Percentiles rank a stretch among this genome's conserved stretches.
phyloP scores from a whole-genome alignment of 2,113 vertebrate species.

The Actinemys pallida region DNA sequence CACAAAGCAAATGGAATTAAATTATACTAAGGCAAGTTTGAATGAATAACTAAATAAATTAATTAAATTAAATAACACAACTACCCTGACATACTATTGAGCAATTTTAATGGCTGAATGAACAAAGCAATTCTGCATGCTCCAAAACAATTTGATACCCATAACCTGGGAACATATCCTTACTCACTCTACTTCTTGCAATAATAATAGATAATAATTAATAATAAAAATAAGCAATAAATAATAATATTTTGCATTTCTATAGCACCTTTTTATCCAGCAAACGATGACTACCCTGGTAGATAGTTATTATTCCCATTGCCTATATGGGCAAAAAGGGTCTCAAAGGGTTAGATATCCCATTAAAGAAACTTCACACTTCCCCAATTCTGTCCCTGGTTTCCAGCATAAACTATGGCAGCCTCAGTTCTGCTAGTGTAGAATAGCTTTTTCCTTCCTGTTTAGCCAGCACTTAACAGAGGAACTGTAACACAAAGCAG shows the following conservation, averaged over 20 bases:
- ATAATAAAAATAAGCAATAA: not conserved
- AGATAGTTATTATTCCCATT: not conserved
- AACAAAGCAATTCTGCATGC: not conserved
- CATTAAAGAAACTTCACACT: not conserved
- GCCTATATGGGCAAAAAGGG: not conserved
- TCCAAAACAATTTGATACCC: not conserved
- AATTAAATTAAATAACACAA: not conserved
- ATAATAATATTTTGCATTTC: not conserved
- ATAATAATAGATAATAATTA: not conserved
- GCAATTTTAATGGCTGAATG: not conserved
- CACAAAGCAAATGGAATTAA: conserved; percentile 1
- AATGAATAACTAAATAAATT: not conserved
- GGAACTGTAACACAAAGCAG: not conserved
- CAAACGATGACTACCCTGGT: not conserved
- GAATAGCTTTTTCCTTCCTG: not conserved
- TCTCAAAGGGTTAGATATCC: not conserved
- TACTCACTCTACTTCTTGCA: not conserved
- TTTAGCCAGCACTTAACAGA: not conserved
- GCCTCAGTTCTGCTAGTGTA: not conserved
- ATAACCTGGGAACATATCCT: not conserved
- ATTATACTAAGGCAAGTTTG: not conserved
- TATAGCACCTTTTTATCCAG: not conserved
- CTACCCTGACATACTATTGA: not conserved
- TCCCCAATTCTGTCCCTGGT: not conserved
- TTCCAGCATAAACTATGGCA: not conserved